These are phyloP conservation scores for Teleiodes luculella DNA, from an alignment of 2,888 invertebrate species.

Conservation along the genomic window DNA sequence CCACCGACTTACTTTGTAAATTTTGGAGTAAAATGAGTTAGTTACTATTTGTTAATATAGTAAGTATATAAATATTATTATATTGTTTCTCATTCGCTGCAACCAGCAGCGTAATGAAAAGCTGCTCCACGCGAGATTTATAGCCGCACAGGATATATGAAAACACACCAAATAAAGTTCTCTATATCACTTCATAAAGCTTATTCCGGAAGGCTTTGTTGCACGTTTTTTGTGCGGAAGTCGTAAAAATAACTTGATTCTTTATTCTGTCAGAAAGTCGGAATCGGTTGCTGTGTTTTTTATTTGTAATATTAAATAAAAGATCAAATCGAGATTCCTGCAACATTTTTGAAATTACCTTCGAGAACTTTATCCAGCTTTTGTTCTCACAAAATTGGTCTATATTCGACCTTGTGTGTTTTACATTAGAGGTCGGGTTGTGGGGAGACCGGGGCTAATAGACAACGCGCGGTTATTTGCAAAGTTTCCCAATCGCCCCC, in stretches of 20 bases:
- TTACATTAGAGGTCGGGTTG: constrained; percentile 4
- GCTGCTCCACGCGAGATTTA: constrained; percentile 22
- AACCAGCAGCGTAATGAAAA: constrained; percentile 40
- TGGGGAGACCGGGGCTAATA: constrained; percentile 38
- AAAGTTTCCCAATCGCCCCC: constrained; percentile 40
- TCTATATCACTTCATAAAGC: constrained; percentile 3
- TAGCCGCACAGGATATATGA: not conserved
- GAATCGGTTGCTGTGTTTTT: not conserved
- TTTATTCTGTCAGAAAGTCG: not conserved
- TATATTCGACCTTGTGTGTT: not conserved
- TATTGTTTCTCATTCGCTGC: constrained; percentile 13
- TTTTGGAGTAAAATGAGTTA: no score
- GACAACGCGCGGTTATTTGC: constrained; percentile 48
- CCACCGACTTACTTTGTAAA: no score
- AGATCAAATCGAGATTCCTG: constrained; percentile 31
- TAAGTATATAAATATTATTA: no score
- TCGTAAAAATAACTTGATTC: not conserved
- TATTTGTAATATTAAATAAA: not conserved
- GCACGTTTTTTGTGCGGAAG: constrained; percentile 1
- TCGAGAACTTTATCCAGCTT: constrained; percentile 25
- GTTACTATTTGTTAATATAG: no score
- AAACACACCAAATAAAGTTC: constrained; percentile 4
- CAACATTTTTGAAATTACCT: constrained; percentile 41
- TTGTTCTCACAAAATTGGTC: constrained; percentile 3
- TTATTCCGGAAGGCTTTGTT: not conserved